These are phyloP conservation scores for Furnarius figulus DNA, from an alignment of 2,113 vertebrate species.

Conservation along the genomic window DNA sequence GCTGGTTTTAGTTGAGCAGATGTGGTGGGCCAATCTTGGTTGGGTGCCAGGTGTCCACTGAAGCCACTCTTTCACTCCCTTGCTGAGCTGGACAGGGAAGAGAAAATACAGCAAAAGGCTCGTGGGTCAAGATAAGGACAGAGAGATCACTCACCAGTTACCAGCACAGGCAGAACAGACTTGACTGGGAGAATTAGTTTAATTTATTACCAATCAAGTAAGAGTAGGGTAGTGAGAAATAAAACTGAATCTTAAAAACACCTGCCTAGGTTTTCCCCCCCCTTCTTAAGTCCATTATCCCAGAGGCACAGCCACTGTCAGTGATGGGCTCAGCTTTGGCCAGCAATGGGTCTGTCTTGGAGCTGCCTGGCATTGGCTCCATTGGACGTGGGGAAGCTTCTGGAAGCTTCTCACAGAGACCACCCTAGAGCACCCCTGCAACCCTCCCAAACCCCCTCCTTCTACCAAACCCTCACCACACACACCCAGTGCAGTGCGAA, in stretches of 20 bases:
- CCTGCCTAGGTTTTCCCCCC: not conserved
- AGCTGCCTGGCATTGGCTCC: not conserved
- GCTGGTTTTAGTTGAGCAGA: conserved; percentile 1
- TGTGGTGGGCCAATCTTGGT: not conserved
- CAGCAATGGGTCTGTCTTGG: not conserved
- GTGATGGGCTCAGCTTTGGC: not conserved
- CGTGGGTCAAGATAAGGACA: not conserved
- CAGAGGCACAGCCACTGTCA: not conserved
- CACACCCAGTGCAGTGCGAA: not conserved
- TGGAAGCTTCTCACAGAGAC: not conserved
- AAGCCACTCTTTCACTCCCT: not conserved
- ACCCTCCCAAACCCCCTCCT: not conserved
- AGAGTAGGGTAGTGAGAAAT: not conserved
- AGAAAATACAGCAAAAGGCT: not conserved
- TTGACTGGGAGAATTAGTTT: not conserved
- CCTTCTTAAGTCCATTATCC: not conserved
- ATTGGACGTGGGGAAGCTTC: too few relatives aligned
- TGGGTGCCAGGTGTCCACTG: not conserved
- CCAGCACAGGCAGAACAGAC: not conserved
- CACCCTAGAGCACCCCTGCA: not conserved
- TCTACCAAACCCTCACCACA: not conserved
- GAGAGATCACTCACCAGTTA: not conserved
- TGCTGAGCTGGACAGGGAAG: not conserved
- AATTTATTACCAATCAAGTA: not conserved
- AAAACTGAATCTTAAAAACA: not conserved